Percentiles rank a stretch among this genome's conserved stretches.
These are phyloP conservation scores for Acipenser ruthenus DNA, from an alignment of 2,797 vertebrate species.

Conservation along the genomic window DNA sequence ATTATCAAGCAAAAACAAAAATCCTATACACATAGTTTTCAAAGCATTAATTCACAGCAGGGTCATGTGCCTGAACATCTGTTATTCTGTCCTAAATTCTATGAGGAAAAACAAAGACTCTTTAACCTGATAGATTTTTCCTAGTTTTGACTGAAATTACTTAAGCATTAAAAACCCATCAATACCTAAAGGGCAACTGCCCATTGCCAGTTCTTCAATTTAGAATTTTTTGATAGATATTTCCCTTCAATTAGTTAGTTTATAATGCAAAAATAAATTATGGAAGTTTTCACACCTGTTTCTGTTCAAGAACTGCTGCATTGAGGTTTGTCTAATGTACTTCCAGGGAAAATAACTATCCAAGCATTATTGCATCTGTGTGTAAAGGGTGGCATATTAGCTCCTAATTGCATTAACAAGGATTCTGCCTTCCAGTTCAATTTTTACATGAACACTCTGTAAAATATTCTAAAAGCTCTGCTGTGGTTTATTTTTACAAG, in stretches of 20 bases:
- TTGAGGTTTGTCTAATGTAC: constrained; percentile 65
- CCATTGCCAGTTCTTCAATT: constrained; percentile 70
- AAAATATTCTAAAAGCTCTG: constrained; percentile 66
- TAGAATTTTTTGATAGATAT: constrained; percentile 55
- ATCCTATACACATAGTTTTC: constrained; percentile 45
- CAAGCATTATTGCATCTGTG: constrained; percentile 81
- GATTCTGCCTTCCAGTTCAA: constrained; percentile 89
- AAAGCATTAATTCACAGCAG: constrained; percentile 73
- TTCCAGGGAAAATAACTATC: constrained; percentile 70
- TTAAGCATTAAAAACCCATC: constrained; percentile 76
- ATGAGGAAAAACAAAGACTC: constrained; percentile 75
- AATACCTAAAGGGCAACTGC: constrained; percentile 77
- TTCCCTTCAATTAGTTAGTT: constrained; percentile 57
- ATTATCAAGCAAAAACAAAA: constrained; percentile 19
- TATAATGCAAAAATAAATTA: constrained; percentile 78
- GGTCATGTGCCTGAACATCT: constrained; percentile 79
- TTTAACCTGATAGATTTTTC: constrained; percentile 74
- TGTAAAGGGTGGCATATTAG: constrained; percentile 87
- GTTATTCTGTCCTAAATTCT: constrained; percentile 77
- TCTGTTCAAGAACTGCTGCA: constrained; percentile 73
- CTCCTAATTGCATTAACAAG: constrained; percentile 93
- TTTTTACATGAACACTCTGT: constrained; percentile 79
- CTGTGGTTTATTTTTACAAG: constrained; percentile 89
- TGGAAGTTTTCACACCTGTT: constrained; percentile 88
- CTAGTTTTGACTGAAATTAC: constrained; percentile 78